Base-by-base conservation (phyloP, 2,113 vertebrate genomes). In the Urocitellus parryii region DNA sequence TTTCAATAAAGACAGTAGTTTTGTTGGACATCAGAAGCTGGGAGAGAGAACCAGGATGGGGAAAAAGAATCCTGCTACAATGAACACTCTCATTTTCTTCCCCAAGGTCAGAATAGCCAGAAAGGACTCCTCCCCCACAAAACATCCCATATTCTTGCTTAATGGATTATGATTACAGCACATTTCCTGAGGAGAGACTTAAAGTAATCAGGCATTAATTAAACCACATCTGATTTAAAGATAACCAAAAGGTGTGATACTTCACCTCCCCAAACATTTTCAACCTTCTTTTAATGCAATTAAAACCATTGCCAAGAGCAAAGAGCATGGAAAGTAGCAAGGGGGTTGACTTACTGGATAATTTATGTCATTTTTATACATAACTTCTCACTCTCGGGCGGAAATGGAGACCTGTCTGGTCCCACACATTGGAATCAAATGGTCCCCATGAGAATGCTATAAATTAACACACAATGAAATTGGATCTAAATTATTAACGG, bases 401-500 rank as follows among this genome's bases (percentile, higher is more conserved):
- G 73, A 97, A 98, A 90, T 73, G 81, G 94, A 98, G 97, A 97
- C 83, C 25, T 58, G 0, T 58, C 89, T 94, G 80, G 37, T 96
- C 87, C 96, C 58, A 88, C 88, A 85, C 94, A 2, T 77, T 94
- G 45, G 63, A 58, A 82, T 51, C 53, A 48, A 97, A 78, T 67
- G 22, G 61, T 89, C 39, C 94, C 84, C 82, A 95, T 27, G 91
- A 97, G 97, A 98, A 97, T 93, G 73, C 45, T 73, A 72, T 96
- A 93, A 97, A 97, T 98, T 97, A 98, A 92, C 74, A 96, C 86
- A 93, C 86, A 99, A 97, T 98, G 97, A 98, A 98, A 99, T 98
- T 99, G 78, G 94, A 97, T 96, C 70, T 99, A 97, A 99, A 99
- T 99, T 90, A 98, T 99, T 99, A 97, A 98, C 96, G 34, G 93